Evolutionary conservation across 2,888 invertebrate genomes (phyloP).

Genomic region (Mimumesa dahlbomi): DNA sequence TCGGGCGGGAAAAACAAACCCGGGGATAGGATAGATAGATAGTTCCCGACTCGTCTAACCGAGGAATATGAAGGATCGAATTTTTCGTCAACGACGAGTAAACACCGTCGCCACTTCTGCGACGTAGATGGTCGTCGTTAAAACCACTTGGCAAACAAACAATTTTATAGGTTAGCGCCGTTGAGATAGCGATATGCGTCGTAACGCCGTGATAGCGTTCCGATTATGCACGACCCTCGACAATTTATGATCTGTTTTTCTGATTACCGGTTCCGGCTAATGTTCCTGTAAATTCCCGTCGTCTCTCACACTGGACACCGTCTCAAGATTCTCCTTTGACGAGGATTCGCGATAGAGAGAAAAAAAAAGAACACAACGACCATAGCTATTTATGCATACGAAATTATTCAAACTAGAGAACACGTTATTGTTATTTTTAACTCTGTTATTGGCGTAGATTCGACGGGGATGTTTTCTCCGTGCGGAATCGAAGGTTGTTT

Average conservation of each 20-base stretch:
- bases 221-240: conserved; percentile 4
- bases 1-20: neutral
- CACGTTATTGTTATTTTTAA: too few relatives aligned
- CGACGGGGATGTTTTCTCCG: too few relatives aligned
- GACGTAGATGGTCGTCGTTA: neutral
- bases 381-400: too few relatives aligned
- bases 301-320: too few relatives aligned
- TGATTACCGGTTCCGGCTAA: neutral
- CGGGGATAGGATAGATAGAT: neutral
- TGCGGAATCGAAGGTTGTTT: too few relatives aligned
- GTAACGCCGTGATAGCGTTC: neutral
- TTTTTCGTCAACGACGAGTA: conserved; percentile 13
- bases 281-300: neutral
- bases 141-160: conserved; percentile 11
- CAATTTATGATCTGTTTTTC: conserved; percentile 8
- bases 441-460: too few relatives aligned
- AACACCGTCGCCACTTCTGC: conserved; percentile 5
- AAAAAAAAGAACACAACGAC: too few relatives aligned
- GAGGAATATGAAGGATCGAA: neutral
- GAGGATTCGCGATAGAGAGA: too few relatives aligned
- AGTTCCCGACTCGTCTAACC: neutral
- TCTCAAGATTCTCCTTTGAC: too few relatives aligned
- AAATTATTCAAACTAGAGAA: too few relatives aligned
- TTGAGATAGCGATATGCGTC: conserved; percentile 8
- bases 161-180: conserved; percentile 11